A percentile compares a stretch with the other conserved stretches of the same genome.
Evolutionary conservation across 2,797 vertebrate species (phyloP).

Genomic region (Mormyrus hasselquistii): DNA sequence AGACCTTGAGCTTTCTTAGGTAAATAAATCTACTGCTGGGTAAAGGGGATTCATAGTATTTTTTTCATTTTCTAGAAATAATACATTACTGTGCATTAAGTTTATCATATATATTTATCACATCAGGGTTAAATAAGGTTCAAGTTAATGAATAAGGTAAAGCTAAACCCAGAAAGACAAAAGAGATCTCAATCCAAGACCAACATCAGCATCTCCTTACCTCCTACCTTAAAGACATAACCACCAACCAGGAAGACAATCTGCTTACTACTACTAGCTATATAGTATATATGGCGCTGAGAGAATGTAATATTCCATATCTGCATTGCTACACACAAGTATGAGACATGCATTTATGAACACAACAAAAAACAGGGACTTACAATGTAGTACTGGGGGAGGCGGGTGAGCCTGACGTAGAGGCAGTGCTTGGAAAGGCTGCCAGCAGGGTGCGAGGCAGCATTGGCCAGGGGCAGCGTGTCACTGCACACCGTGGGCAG

Average conservation of each 20-base stretch:
- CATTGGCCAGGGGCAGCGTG: constrained; percentile 85
- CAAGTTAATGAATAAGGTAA: neutral
- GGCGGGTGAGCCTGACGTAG: constrained; percentile 93
- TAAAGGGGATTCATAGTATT: neutral
- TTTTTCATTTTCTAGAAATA: neutral
- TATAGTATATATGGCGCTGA: neutral
- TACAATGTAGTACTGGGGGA: constrained; percentile 96
- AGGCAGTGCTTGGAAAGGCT: constrained; percentile 88
- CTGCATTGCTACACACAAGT: neutral
- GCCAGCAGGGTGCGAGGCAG: constrained; percentile 78
- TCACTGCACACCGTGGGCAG: constrained; percentile 90
- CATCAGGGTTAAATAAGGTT: neutral
- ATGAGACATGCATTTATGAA: neutral
- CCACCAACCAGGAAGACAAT: neutral
- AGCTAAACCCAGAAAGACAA: neutral
- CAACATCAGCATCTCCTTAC: neutral
- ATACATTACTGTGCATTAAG: neutral
- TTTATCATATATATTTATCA: neutral
- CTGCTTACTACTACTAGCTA: neutral
- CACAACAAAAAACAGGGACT: constrained; percentile 47
- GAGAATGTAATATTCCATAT: neutral
- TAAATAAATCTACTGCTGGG: neutral
- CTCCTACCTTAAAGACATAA: neutral
- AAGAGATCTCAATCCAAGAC: neutral
- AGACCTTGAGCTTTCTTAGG: neutral